These are phyloP conservation scores for Augiades crinisus DNA, from an alignment of 2,888 invertebrate genomes.

Conservation along the genomic window DNA sequence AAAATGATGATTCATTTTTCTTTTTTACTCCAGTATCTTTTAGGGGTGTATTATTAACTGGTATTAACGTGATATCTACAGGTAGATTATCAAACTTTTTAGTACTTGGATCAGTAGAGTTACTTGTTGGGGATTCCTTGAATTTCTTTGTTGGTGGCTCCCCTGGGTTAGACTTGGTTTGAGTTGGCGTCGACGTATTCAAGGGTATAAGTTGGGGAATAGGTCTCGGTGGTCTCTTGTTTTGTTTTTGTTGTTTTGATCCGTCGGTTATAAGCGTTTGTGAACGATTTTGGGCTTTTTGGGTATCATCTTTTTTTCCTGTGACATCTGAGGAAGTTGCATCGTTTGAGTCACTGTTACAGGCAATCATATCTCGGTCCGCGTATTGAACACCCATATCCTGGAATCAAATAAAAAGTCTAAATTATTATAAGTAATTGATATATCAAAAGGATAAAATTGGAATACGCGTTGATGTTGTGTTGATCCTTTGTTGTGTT, in stretches of 20 bases:
- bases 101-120: conserved; percentile 31
- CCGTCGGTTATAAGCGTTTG: conserved; percentile 49
- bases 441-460: no score
- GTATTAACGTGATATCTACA: conserved; percentile 54
- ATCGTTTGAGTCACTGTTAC: conserved; percentile 72
- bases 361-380: conserved; percentile 62
- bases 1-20: conserved; percentile 90
- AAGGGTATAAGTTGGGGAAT: conserved; percentile 90
- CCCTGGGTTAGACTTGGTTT: conserved; percentile 56
- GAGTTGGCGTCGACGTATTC: conserved; percentile 69
- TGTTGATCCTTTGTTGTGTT: no score
- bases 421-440: conserved; percentile 1
- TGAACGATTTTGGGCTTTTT: conserved; percentile 43
- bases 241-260: conserved; percentile 51
- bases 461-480: no score
- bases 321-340: conserved; percentile 46
- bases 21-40: conserved; percentile 67
- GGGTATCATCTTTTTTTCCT: conserved; percentile 47
- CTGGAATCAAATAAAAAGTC: conserved; percentile 52
- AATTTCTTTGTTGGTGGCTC: conserved; percentile 71
- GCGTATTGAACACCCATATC: conserved; percentile 66
- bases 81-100: conserved; percentile 48
- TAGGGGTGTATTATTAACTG: conserved; percentile 42
- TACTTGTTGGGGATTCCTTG: conserved; percentile 50
- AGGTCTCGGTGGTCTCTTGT: conserved; percentile 78